A percentile compares a stretch with the other conserved stretches of the same genome.
phyloP scores from a whole-genome alignment of 1,140 invertebrate genomes.

The Bombus confusus region DNA sequence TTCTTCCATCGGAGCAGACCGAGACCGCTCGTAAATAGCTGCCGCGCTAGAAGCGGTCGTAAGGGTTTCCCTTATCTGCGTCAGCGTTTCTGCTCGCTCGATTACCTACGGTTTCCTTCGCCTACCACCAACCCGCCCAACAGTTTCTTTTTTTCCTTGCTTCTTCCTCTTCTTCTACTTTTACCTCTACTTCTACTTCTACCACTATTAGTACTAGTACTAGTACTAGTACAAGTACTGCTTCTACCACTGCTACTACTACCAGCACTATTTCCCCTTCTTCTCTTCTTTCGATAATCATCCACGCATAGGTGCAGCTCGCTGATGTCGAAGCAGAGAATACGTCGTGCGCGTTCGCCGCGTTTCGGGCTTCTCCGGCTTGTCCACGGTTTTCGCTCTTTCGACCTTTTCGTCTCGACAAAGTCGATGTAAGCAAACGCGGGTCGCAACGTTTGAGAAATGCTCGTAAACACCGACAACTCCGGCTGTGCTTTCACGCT shows the following conservation, averaged over 20 bases:
- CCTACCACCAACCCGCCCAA: conserved; percentile 22
- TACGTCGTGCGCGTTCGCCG: conserved; percentile 44
- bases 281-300: conserved; percentile 35
- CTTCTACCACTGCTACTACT: no score
- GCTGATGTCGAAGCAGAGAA: not conserved
- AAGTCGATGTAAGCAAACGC: conserved; percentile 47
- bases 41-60: conserved; percentile 52
- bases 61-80: conserved; percentile 69
- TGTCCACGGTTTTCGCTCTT: conserved; percentile 63
- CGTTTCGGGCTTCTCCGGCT: conserved; percentile 54
- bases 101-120: conserved; percentile 65
- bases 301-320: conserved; percentile 3
- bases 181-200: no score
- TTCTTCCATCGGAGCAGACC: conserved; percentile 50
- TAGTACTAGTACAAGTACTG: no score
- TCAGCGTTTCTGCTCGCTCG: conserved; percentile 67
- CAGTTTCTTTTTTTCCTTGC: conserved; percentile 6
- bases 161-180: not conserved
- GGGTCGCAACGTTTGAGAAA: conserved; percentile 46
- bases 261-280: not conserved
- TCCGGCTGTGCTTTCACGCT: conserved; percentile 10
- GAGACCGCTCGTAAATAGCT: conserved; percentile 64
- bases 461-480: conserved; percentile 54
- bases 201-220: no score
- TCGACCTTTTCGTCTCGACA: conserved; percentile 62